phyloP scores from a whole-genome alignment of 1,140 invertebrate genomes.

The Drosophila teissieri region DNA sequence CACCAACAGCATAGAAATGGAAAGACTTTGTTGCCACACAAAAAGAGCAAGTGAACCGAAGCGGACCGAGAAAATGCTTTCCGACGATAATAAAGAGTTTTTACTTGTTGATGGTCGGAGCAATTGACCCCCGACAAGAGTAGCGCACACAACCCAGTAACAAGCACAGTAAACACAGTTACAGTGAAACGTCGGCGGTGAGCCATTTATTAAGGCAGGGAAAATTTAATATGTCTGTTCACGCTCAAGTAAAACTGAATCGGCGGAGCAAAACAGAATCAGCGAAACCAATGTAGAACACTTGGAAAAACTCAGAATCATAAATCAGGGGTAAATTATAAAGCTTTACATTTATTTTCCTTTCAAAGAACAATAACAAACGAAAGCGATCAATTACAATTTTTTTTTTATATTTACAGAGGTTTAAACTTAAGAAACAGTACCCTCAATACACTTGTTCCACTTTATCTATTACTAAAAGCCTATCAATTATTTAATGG shows the following conservation, averaged over 20 bases:
- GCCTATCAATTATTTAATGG: too few species aligned
- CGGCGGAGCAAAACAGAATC: constrained; percentile 63
- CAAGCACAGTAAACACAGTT: constrained; percentile 9
- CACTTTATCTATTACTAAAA: too few species aligned
- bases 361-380: neutral
- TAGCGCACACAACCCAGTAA: constrained; percentile 40
- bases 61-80: constrained; percentile 50
- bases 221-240: constrained; percentile 75
- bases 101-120: constrained; percentile 67
- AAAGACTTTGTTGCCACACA: constrained; percentile 35
- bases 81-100: constrained; percentile 72
- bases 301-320: constrained; percentile 12
- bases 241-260: constrained; percentile 82
- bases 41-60: constrained; percentile 74
- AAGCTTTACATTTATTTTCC: neutral
- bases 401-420: too few species aligned
- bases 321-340: neutral
- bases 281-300: constrained; percentile 62
- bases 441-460: too few species aligned
- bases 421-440: too few species aligned
- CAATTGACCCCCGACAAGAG: constrained; percentile 60
- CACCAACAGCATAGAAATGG: constrained; percentile 48
- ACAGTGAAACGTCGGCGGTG: constrained; percentile 29
- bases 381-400: neutral
- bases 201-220: constrained; percentile 77